Evolutionary conservation across 2,888 invertebrate species (phyloP).

Genomic region (Pterostichus niger): DNA sequence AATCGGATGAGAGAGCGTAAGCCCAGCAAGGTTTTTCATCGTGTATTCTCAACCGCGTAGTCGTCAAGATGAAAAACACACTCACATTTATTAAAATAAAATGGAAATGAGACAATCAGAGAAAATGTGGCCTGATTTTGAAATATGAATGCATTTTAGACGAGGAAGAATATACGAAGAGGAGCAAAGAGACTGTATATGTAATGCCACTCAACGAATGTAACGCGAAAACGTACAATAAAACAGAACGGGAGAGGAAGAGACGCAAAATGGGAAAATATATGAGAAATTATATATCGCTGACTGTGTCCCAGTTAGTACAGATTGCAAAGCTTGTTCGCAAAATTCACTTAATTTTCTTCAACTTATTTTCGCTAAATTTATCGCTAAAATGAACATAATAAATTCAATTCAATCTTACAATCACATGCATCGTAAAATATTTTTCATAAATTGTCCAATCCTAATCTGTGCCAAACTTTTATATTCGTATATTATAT

Average conservation of each 20-base stretch:
- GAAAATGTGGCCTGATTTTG: constrained; percentile 63
- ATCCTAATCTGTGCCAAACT: no score
- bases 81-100: constrained; percentile 66
- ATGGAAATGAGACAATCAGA: constrained; percentile 66
- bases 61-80: constrained; percentile 65
- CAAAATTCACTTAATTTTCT: not conserved
- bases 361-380: no score
- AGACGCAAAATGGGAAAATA: constrained; percentile 56
- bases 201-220: constrained; percentile 55
- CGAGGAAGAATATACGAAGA: constrained; percentile 40
- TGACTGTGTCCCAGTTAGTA: constrained; percentile 53
- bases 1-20: constrained; percentile 46
- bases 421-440: no score
- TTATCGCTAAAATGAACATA: no score
- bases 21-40: constrained; percentile 43
- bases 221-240: constrained; percentile 54
- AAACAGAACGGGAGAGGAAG: constrained; percentile 56
- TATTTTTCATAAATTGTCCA: no score
- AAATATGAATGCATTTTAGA: constrained; percentile 63
- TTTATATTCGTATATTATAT: no score
- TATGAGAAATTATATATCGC: constrained; percentile 62
- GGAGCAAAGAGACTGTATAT: constrained; percentile 50
- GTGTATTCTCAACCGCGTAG: constrained; percentile 44
- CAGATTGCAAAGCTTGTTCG: constrained; percentile 14
- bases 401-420: no score